A percentile compares a stretch with the other conserved stretches of the same genome.
Evolutionary conservation across 2,797 vertebrate species (phyloP).

Genomic region (Parambassis ranga): DNA sequence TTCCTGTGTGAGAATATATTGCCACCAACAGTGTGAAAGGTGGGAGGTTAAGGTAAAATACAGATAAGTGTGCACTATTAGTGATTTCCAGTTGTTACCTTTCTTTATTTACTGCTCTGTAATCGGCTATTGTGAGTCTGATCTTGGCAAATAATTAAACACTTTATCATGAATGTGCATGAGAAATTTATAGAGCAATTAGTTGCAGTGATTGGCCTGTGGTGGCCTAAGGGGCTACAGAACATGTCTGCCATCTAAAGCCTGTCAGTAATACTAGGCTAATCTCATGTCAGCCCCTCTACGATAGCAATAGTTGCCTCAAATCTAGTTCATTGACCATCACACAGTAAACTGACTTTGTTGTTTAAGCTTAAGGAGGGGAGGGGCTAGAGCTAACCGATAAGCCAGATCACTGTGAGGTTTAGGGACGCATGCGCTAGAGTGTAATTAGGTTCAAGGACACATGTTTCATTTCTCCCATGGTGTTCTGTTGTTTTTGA

Average conservation of each 20-base stretch:
- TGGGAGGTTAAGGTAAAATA: neutral
- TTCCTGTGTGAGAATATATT: neutral
- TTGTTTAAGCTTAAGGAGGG: conserved; percentile 76
- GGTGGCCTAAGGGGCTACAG: neutral
- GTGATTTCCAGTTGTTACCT: neutral
- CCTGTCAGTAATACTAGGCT: conserved; percentile 35
- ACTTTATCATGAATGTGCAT: neutral
- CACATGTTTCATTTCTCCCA: conserved; percentile 67
- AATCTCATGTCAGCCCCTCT: conserved; percentile 36
- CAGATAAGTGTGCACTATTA: neutral
- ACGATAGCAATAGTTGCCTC: conserved; percentile 22
- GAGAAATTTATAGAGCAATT: neutral
- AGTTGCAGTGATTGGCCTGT: neutral
- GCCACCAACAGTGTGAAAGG: neutral
- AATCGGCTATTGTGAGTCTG: neutral
- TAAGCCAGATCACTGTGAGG: conserved; percentile 79
- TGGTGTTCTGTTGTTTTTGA: conserved; percentile 28
- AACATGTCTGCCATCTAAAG: conserved; percentile 17
- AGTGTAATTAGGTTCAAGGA: conserved; percentile 81
- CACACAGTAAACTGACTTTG: conserved; percentile 68
- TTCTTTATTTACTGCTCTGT: neutral
- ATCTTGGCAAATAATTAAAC: neutral
- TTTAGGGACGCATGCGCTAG: conserved; percentile 66
- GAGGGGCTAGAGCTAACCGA: conserved; percentile 74
- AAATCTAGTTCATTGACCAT: conserved; percentile 69